Evolutionary conservation across 1,140 invertebrate species (phyloP), one percentile per base, ranked within the genome.

Genomic region (Hycleus cichorii): DNA sequence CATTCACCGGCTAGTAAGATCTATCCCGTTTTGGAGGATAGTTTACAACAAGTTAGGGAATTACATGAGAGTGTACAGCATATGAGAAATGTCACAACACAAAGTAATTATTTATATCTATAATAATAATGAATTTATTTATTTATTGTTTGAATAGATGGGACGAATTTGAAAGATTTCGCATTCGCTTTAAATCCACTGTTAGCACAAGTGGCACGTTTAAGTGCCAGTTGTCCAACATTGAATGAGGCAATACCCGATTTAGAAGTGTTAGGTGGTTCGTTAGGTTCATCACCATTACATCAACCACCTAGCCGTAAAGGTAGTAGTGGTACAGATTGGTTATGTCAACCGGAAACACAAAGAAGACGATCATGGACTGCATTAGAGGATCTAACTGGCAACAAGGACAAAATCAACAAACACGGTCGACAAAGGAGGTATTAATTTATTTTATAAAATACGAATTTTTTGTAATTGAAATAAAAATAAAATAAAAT

Each of bases 341-440:
- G 80, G 68, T 56, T 73, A 56, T 68, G 67, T 49, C 64, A 74
- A 72, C 63, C 72, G 64, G 74, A 80, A 70, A 64, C 81, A 75
- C 64, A 82, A 77, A 76, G 89, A 12, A 76, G 89, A 62, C 83
- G 88, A 68, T 91, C 89, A 51, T 91, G 89, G 89, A 89, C 89
- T 6, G 88, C 87, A 12, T 76, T 90, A 39, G 89, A 91, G 66
- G 83, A 84, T 63, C 69, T 78, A 10, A 77, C 78, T 0, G 69
- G 65, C 26, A 66, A 74, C 32, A 64, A 69, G 59, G 74, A 73
- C 56, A 73, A 7, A 4, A 32, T 5, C 32, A 57, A 72, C 58
- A 73, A 81, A 77, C 62, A 73, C 68, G 49, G 74, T 18, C 66
- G 81, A 24, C 79, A 81, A 60, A 73, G 81, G 49, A 83, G 79